phyloP scores from a whole-genome alignment of 2,888 invertebrate species.

The Drosophila lacicola region DNA sequence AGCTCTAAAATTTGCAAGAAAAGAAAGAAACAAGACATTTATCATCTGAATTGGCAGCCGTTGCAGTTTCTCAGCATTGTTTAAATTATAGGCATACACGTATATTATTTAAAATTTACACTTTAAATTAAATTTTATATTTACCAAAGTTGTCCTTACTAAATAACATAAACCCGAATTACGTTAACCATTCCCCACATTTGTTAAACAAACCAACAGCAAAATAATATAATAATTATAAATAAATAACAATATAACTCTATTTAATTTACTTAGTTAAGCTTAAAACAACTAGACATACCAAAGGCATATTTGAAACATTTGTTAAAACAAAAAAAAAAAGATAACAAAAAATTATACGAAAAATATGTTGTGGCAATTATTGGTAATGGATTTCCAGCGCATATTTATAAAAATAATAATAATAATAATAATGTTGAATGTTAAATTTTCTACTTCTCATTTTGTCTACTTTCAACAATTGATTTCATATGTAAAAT shows the following conservation, averaged over 20 bases:
- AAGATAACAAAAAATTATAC: conserved; percentile 33
- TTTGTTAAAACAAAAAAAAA: conserved; percentile 40
- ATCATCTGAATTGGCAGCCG: conserved; percentile 15
- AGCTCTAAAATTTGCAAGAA: conserved; percentile 17
- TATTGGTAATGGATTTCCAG: conserved; percentile 39
- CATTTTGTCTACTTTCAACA: conserved; percentile 19
- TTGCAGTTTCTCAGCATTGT: conserved; percentile 48
- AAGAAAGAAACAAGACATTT: conserved; percentile 11
- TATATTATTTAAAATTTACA: conserved; percentile 56
- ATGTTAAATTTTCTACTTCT: conserved; percentile 5
- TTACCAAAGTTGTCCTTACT: conserved; percentile 85
- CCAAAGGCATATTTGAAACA: conserved; percentile 83
- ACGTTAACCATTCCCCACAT: conserved; percentile 64
- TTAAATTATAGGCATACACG: conserved; percentile 53
- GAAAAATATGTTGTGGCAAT: conserved; percentile 54
- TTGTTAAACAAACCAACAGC: conserved; percentile 59
- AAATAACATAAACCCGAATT: conserved; percentile 62
- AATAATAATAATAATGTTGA: conserved; percentile 8
- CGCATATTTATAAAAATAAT: neutral
- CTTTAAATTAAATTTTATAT: conserved; percentile 37
- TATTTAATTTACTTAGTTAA: conserved; percentile 66
- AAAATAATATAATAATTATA: conserved; percentile 19
- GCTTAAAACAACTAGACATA: conserved; percentile 81
- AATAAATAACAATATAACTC: conserved; percentile 31
- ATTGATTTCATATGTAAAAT: conserved; percentile 48